Evolutionary conservation across 2,888 invertebrate genomes (phyloP).

Genomic region (Formica aserva): DNA sequence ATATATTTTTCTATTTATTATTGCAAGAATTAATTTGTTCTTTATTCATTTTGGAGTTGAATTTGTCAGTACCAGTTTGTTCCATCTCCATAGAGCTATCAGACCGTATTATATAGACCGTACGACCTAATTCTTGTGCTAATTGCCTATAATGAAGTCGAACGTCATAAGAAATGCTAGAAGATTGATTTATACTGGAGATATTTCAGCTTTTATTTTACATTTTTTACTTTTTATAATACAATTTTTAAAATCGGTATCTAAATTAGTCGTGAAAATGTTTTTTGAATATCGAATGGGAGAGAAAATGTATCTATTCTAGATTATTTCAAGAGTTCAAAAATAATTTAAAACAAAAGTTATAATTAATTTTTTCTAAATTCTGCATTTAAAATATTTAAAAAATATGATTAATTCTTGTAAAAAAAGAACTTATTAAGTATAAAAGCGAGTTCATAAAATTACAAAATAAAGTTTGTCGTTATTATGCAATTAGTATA

Average conservation of each 20-base stretch:
- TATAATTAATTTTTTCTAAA: background rate
- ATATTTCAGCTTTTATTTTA: background rate
- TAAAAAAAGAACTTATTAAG: background rate
- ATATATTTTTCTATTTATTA: background rate
- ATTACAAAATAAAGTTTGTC: background rate
- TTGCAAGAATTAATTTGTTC: background rate
- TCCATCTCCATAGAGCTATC: background rate
- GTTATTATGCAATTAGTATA: background rate
- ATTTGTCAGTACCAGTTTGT: background rate
- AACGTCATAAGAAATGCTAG: background rate
- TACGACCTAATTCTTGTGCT: background rate
- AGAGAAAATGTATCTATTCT: background rate
- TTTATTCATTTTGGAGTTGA: background rate
- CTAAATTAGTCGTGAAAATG: background rate
- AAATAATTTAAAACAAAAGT: background rate
- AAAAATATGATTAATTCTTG: background rate
- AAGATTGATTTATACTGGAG: background rate
- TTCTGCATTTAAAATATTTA: background rate
- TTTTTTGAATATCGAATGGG: background rate
- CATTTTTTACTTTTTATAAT: background rate
- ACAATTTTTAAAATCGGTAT: background rate
- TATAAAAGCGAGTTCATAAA: background rate
- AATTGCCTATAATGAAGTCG: conserved; percentile 5
- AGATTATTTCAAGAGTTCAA: background rate
- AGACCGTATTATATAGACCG: background rate